phyloP scores from a whole-genome alignment of 2,888 invertebrate species.

The Arge pagana region DNA sequence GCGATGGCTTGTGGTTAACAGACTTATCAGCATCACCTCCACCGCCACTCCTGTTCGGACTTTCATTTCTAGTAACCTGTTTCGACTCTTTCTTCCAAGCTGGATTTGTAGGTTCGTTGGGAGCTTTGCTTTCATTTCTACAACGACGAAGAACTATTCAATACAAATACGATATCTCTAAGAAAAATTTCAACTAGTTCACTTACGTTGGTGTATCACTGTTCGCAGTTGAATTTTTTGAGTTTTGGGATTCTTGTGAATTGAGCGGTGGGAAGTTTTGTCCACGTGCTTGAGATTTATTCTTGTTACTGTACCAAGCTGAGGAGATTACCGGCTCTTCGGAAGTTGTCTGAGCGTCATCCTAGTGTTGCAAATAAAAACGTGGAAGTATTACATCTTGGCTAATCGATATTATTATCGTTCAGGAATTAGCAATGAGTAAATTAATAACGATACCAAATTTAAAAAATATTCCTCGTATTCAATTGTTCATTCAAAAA shows the following conservation, averaged over 20 bases:
- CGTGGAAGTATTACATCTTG: conserved; percentile 2
- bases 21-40: conserved; percentile 41
- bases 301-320: conserved; percentile 56
- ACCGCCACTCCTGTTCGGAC: conserved; percentile 42
- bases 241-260: conserved; percentile 45
- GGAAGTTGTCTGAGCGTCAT: conserved; percentile 34
- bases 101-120: conserved; percentile 48
- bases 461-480: too few relatives aligned
- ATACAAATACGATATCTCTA: background rate
- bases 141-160: conserved; percentile 21
- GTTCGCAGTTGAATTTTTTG: conserved; percentile 33
- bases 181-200: background rate
- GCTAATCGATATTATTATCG: too few relatives aligned
- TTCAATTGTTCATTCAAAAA: too few relatives aligned
- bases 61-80: conserved; percentile 39
- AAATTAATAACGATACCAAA: too few relatives aligned
- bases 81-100: conserved; percentile 51
- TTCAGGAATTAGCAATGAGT: too few relatives aligned
- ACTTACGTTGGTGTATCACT: conserved; percentile 19
- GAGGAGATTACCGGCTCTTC: conserved; percentile 55
- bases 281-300: conserved; percentile 46
- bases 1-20: conserved; percentile 32
- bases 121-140: conserved; percentile 50
- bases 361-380: conserved; percentile 37
- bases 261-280: conserved; percentile 54